A percentile compares a stretch with the other conserved stretches of the same genome.
Conservation (phyloP, 1,140 invertebrate species). For the Apis mellifera region DNA sequence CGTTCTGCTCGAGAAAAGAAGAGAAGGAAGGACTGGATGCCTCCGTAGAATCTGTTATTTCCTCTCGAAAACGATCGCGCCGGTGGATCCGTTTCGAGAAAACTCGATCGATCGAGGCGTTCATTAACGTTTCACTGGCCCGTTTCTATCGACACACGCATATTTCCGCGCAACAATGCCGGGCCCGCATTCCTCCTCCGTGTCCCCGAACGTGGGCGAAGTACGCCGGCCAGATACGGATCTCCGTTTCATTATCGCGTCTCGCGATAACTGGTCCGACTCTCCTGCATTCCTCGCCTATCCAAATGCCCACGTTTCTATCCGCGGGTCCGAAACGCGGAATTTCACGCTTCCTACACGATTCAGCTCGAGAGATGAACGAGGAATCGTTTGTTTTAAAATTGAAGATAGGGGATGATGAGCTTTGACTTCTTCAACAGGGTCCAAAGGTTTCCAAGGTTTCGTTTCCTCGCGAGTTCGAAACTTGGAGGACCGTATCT, state of each 20-base stretch:
- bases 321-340: too few species aligned
- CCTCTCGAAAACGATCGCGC: slow-evolving; percentile 62
- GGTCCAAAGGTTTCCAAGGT: too few species aligned
- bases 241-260: slow-evolving; percentile 56
- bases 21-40: slow-evolving; percentile 54
- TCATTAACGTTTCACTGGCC: slow-evolving; percentile 60
- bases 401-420: too few species aligned
- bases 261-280: slow-evolving; percentile 50
- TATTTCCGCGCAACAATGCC: slow-evolving; percentile 53
- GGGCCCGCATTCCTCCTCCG: slow-evolving; percentile 35
- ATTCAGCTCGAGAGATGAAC: too few species aligned
- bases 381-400: too few species aligned
- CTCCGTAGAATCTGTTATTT: slow-evolving; percentile 38
- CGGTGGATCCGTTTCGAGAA: slow-evolving; percentile 50
- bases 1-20: too few species aligned
- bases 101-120: slow-evolving; percentile 60
- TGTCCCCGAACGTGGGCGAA: slow-evolving; percentile 40
- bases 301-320: slow-evolving; percentile 20
- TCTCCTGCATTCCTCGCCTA: slow-evolving; percentile 35
- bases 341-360: too few species aligned
- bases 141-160: slow-evolving; percentile 36
- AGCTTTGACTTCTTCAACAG: too few species aligned
- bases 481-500: slow-evolving; percentile 62
- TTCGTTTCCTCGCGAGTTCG: slow-evolving; percentile 40
- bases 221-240: slow-evolving; percentile 38